phyloP scores from a whole-genome alignment of 1,140 invertebrate species.

The Bombyx mandarina region DNA sequence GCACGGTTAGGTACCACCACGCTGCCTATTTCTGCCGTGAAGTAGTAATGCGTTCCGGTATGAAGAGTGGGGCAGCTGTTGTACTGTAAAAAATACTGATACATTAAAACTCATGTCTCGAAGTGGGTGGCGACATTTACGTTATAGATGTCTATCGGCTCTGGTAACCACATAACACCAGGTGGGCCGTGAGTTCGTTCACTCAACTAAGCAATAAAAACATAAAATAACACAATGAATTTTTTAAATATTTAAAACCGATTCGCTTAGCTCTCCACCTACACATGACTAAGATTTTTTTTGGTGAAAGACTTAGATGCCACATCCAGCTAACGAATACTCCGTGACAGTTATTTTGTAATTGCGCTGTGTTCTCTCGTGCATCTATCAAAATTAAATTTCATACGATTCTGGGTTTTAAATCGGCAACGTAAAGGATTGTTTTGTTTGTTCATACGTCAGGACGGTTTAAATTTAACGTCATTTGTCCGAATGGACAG shows the following conservation, averaged over 20 bases:
- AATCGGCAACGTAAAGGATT: conserved; percentile 18
- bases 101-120: too few relatives aligned
- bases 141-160: too few relatives aligned
- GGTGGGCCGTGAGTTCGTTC: neutral
- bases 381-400: conserved; percentile 30
- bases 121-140: too few relatives aligned
- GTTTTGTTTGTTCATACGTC: conserved; percentile 13
- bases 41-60: too few relatives aligned
- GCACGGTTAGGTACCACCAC: too few relatives aligned
- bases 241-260: neutral
- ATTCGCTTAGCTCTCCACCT: neutral
- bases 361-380: conserved; percentile 13
- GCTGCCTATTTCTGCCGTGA: too few relatives aligned
- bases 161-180: too few relatives aligned
- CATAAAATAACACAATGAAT: neutral
- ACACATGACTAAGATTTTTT: neutral
- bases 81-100: too few relatives aligned
- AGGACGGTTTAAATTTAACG: too few relatives aligned
- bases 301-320: neutral
- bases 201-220: neutral
- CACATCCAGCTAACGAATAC: neutral
- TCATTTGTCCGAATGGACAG: too few relatives aligned
- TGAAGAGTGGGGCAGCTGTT: too few relatives aligned
- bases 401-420: conserved; percentile 24
- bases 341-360: conserved; percentile 9